phyloP scores from a whole-genome alignment of 2,888 invertebrate species.

The Drosophila nr. medialis region DNA sequence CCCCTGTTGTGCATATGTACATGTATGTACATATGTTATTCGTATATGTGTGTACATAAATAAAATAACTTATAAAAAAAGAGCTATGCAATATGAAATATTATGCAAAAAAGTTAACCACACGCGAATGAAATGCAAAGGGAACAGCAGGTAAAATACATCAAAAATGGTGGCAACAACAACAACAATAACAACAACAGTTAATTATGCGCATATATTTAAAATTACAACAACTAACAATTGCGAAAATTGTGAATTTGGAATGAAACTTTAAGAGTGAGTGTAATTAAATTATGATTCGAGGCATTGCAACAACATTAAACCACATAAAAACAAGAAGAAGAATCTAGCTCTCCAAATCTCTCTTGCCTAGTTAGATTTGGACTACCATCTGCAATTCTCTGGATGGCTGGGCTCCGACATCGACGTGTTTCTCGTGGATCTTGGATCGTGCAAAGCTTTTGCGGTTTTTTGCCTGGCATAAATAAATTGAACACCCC shows the following conservation, averaged over 20 bases:
- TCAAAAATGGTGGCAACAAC: slow-evolving; percentile 19
- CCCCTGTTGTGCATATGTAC: not conserved
- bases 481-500: slow-evolving; percentile 64
- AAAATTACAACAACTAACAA: slow-evolving; percentile 16
- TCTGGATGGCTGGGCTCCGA: slow-evolving; percentile 26
- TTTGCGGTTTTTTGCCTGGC: slow-evolving; percentile 67
- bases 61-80: slow-evolving; percentile 2
- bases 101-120: slow-evolving; percentile 47
- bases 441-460: slow-evolving; percentile 55
- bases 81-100: not conserved
- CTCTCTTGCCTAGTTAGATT: slow-evolving; percentile 25
- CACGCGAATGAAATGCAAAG: slow-evolving; percentile 40
- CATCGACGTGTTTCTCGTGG: slow-evolving; percentile 15
- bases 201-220: slow-evolving; percentile 68
- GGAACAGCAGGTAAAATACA: slow-evolving; percentile 24
- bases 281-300: slow-evolving; percentile 61
- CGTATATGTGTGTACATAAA: not conserved
- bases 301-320: slow-evolving; percentile 32
- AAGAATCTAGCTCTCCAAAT: not conserved
- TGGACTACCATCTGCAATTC: slow-evolving; percentile 20
- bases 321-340: slow-evolving; percentile 51
- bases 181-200: slow-evolving; percentile 20
- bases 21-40: not conserved
- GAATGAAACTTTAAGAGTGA: slow-evolving; percentile 68
- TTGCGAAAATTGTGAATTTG: slow-evolving; percentile 60